Evolutionary conservation across 2,113 vertebrate genomes (phyloP), one percentile per base, ranked within the genome.

Genomic region (Lophotis ruficrista): DNA sequence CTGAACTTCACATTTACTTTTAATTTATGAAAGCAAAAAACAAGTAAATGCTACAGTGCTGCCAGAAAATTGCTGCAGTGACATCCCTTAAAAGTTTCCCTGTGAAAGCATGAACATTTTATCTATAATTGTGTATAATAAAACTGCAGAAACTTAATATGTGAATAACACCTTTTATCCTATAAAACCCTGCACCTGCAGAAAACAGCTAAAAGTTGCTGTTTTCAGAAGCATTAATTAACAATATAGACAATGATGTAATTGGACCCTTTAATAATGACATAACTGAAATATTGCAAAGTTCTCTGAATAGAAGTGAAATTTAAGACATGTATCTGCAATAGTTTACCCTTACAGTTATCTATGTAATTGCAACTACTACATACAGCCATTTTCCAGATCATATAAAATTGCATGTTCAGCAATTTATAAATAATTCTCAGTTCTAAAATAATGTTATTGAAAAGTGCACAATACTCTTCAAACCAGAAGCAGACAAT

Each of bases 371-470:
- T 95, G 83, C 95, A 97, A 97, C 82, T 96, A 93, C 97, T 97
- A 96, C 96, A 98, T 90, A 87, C 93, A 97, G 97, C 96, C 96
- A 94, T 96, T 97, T 98, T 95, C 96, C 96, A 97, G 88, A 98
- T 96, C 94, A 87, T 61, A 94, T 89, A 96, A 97, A 98, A 98
- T 88, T 98, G 98, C 97, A 97, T 87, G 95, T 98, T 98, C 98
- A 98, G 98, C 98, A 98, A 96, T 98, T 98, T 97, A 97, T 95
- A 97, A 98, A 98, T 96, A 97, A 97, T 96, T 96, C 96, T 75
- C 94, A 94, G 93, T 86, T 95, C 96, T 94, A 78, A 98, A 98
- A 98, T 96, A 98, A 96, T 97, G 96, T 93, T 96, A 97, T 95
- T 95, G 96, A 97, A 97, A 98, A 98, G 95, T 97, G 82, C 95